Evolutionary conservation across 1,140 invertebrate genomes (phyloP).

Genomic region (Nixonia krombeini): DNA sequence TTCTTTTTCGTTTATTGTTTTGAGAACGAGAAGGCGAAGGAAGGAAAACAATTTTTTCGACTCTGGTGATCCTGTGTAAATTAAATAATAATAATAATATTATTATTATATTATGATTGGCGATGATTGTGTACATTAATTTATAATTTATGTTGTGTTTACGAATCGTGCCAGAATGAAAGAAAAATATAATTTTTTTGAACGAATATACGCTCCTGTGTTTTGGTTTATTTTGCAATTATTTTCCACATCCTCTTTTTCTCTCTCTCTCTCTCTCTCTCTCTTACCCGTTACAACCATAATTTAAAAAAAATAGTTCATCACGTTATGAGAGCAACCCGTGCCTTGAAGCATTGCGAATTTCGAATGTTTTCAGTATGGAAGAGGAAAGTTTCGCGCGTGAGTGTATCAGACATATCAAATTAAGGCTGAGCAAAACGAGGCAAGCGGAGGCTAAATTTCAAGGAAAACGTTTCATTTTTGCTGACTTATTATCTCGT

Average conservation of each 20-base stretch:
- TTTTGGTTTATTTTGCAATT: constrained; percentile 25
- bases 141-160: constrained; percentile 72
- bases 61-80: constrained; percentile 60
- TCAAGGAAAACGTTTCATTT: constrained; percentile 18
- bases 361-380: constrained; percentile 16
- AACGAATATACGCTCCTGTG: constrained; percentile 54
- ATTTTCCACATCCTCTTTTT: constrained; percentile 22
- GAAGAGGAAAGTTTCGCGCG: constrained; percentile 14
- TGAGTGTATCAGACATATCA: constrained; percentile 43
- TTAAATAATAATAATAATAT: no score
- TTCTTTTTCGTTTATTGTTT: constrained; percentile 20
- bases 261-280: constrained; percentile 16
- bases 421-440: constrained; percentile 48
- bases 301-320: constrained; percentile 4
- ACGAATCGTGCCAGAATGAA: constrained; percentile 70
- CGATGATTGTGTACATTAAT: constrained; percentile 70
- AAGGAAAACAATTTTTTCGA: constrained; percentile 31
- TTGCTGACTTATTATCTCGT: constrained; percentile 16
- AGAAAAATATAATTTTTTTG: constrained; percentile 72
- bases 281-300: not conserved
- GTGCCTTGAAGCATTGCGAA: constrained; percentile 36
- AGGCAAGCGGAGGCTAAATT: constrained; percentile 17
- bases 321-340: constrained; percentile 10
- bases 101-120: constrained; percentile 57
- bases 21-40: constrained; percentile 38